phyloP scores from a whole-genome alignment of 2,113 vertebrate genomes.

The Calonectris borealis region DNA sequence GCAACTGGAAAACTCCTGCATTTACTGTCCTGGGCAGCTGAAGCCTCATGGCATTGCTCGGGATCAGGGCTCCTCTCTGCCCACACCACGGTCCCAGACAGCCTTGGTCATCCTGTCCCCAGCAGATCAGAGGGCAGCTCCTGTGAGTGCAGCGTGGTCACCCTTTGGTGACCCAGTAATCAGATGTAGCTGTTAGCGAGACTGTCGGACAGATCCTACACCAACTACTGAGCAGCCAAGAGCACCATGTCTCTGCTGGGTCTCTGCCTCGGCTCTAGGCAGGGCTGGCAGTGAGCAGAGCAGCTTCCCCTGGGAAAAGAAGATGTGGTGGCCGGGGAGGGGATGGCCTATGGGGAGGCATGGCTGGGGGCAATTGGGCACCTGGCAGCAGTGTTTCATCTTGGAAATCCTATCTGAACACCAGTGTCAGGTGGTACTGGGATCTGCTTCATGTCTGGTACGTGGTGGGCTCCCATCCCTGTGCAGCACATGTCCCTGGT shows the following conservation, averaged over 20 bases:
- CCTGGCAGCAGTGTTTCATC: background rate
- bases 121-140: background rate
- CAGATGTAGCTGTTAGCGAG: slow-evolving; percentile 75
- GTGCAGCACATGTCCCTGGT: rapidly evolving
- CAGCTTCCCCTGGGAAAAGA: background rate
- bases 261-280: background rate
- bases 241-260: background rate
- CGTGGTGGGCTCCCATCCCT: background rate
- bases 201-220: slow-evolving; percentile 73
- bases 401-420: background rate
- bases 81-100: background rate
- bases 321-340: background rate
- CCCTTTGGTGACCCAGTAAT: slow-evolving; percentile 73
- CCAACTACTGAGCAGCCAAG: slow-evolving; percentile 71
- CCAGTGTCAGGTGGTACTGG: background rate
- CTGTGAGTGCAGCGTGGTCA: background rate
- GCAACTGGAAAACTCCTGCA: background rate
- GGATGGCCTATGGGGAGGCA: too few relatives aligned
- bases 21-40: background rate
- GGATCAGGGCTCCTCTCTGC: background rate
- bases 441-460: background rate
- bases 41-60: background rate
- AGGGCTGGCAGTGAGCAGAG: background rate
- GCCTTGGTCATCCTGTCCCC: rapidly evolving
- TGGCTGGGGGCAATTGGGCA: background rate